Evolutionary conservation across 2,113 vertebrate species (phyloP).

Genomic region (Stigmatopora argus): DNA sequence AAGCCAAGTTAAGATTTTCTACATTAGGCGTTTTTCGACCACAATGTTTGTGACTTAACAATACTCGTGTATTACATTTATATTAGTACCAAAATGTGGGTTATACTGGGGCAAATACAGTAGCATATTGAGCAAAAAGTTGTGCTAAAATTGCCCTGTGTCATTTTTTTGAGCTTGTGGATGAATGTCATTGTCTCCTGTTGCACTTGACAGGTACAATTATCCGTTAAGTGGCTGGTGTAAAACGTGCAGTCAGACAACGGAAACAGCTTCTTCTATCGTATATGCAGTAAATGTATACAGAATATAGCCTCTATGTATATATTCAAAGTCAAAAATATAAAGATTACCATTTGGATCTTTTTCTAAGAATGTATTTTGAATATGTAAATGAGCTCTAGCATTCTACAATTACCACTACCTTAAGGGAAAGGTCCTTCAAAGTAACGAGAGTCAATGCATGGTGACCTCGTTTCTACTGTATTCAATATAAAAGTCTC

Average conservation of each 20-base stretch:
- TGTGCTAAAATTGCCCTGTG: no score
- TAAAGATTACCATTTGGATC: constrained; percentile 45
- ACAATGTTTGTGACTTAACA: no score
- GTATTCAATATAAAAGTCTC: constrained; percentile 50
- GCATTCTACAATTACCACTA: constrained; percentile 32
- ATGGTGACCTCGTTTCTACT: constrained; percentile 64
- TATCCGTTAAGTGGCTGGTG: constrained; percentile 57
- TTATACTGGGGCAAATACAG: no score
- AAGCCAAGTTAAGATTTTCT: no score
- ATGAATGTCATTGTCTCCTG: constrained; percentile 8
- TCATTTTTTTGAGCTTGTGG: background rate
- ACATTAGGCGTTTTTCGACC: no score
- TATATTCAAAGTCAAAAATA: constrained; percentile 54
- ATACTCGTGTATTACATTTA: no score
- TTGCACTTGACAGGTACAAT: constrained; percentile 25
- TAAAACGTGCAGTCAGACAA: constrained; percentile 60
- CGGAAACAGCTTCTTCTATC: constrained; percentile 3
- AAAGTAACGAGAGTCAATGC: constrained; percentile 61
- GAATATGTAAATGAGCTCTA: constrained; percentile 62
- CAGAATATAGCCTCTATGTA: constrained; percentile 46
- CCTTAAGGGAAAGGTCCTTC: constrained; percentile 22
- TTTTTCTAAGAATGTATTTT: constrained; percentile 79
- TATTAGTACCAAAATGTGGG: no score
- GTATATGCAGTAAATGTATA: background rate
- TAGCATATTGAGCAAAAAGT: no score